Evolutionary conservation across 1,140 invertebrate genomes (phyloP).

Genomic region (Pachyrhynchus sulphureomaculatus): DNA sequence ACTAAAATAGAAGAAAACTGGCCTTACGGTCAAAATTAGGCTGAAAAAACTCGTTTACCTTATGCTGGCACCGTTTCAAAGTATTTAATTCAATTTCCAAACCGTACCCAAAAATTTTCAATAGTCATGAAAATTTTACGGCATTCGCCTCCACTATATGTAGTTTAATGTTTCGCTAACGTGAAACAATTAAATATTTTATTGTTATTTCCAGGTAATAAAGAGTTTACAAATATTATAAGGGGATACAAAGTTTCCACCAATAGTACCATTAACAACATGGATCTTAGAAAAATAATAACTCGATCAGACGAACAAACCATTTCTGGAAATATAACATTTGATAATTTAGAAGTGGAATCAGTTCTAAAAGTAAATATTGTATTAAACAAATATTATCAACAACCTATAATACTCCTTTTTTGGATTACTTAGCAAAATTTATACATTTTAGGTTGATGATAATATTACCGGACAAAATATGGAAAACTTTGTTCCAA

Average conservation of each 20-base stretch:
- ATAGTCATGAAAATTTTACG: too few species aligned
- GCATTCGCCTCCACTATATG: too few species aligned
- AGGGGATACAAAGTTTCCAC: conserved; percentile 35
- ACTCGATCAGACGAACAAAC: conserved; percentile 47
- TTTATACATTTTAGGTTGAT: conserved; percentile 45
- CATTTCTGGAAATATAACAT: conserved; percentile 50
- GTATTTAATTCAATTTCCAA: too few species aligned
- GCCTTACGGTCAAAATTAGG: too few species aligned
- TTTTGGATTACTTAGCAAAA: neutral
- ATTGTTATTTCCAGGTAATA: conserved; percentile 45
- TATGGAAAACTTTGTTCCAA: conserved; percentile 51
- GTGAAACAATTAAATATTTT: too few species aligned
- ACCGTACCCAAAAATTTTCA: too few species aligned
- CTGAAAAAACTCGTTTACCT: too few species aligned
- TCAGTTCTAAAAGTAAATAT: conserved; percentile 49
- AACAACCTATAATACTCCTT: neutral
- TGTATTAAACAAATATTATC: neutral
- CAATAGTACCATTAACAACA: conserved; percentile 47
- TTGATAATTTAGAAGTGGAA: conserved; percentile 52
- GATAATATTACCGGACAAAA: conserved; percentile 52
- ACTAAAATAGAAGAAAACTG: too few species aligned
- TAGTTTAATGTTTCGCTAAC: too few species aligned
- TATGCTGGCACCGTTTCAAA: too few species aligned
- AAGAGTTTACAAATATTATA: conserved; percentile 46
- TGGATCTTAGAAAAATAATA: conserved; percentile 46